Evolutionary conservation across 2,113 vertebrate genomes (phyloP), one percentile per base, ranked within the genome.

Genomic region (Tringa solitaria): DNA sequence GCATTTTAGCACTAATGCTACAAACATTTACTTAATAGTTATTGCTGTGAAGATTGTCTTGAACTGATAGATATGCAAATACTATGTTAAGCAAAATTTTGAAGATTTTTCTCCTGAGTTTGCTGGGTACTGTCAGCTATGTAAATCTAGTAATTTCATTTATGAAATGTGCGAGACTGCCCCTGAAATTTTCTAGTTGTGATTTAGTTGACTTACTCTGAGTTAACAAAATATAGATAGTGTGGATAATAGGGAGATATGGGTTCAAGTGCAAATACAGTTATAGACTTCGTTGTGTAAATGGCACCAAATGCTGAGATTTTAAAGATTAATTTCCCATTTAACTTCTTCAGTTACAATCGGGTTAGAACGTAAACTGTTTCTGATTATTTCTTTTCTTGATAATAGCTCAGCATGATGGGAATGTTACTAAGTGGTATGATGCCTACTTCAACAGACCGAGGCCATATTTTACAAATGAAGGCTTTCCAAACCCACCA

Each of bases 391-490:
- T 91, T 90, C 21, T 92, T 93, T 90, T 77, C 59, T 88, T 97
- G 48, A 82, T 73, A 94, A 92, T 92, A 99, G 99, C 98, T 96
- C 99, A 99, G 93, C 97, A 99, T 93, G 97, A 98, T 81, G 97
- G 96, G 78, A 99, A 99, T 95, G 90, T 99, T 93, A 99, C 99
- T 76, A 99, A 98, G 96, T 99, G 99, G 99, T 98, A 98, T 89
- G 98, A 98, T 76, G 99, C 98, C 5, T 99, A 99, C 93, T 98
- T 98, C 92, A 96, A 98, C 61, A 98, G 96, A 85, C 98, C 99
- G 5, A 98, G 97, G 43, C 99, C 98, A 3, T 99, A 99, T 97
- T 97, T 99, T 97, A 98, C 99, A 57, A 99, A 99, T 81, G 97
- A 98, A 85, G 99, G 99, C 30, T 99, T 99, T 97, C 96, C 98